A percentile compares a stretch with the other conserved stretches of the same genome.
phyloP scores from a whole-genome alignment of 1,140 invertebrate genomes.

The Sinella curviseta region DNA sequence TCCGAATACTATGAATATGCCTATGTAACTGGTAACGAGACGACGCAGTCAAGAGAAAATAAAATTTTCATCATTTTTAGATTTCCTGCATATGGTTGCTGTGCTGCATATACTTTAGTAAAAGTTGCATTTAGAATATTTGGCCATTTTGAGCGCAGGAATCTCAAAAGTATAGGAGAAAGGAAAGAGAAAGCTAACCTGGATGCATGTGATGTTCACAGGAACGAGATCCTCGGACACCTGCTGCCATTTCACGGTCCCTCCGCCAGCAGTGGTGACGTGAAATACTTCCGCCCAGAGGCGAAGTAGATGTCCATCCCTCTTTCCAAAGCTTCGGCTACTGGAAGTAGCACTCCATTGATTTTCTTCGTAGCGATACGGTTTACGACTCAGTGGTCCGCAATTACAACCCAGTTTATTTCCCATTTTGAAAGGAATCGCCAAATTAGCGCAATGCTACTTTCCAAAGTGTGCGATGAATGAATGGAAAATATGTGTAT shows the following conservation, averaged over 20 bases:
- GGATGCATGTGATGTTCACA: constrained; percentile 94
- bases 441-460: background rate
- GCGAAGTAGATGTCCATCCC: constrained; percentile 48
- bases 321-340: constrained; percentile 47
- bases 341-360: constrained; percentile 47
- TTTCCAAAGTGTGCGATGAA: too few species aligned
- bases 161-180: too few species aligned
- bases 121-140: too few species aligned
- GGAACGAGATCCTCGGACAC: constrained; percentile 96
- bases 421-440: constrained; percentile 38
- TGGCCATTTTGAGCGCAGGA: too few species aligned
- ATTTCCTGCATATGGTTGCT: too few species aligned
- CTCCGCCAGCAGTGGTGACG: constrained; percentile 48
- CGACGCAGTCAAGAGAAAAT: too few species aligned
- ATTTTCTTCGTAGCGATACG: constrained; percentile 46
- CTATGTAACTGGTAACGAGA: too few species aligned
- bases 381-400: constrained; percentile 49
- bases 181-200: too few species aligned
- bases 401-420: constrained; percentile 50
- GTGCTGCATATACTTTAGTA: too few species aligned
- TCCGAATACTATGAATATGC: too few species aligned
- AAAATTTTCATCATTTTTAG: too few species aligned
- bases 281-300: constrained; percentile 49
- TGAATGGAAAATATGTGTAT: too few species aligned
- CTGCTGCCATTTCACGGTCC: constrained; percentile 58